A percentile compares a stretch with the other conserved stretches of the same genome.
These are phyloP conservation scores for Gopherus flavomarginatus DNA, from an alignment of 2,113 vertebrate genomes.

Conservation along the genomic window DNA sequence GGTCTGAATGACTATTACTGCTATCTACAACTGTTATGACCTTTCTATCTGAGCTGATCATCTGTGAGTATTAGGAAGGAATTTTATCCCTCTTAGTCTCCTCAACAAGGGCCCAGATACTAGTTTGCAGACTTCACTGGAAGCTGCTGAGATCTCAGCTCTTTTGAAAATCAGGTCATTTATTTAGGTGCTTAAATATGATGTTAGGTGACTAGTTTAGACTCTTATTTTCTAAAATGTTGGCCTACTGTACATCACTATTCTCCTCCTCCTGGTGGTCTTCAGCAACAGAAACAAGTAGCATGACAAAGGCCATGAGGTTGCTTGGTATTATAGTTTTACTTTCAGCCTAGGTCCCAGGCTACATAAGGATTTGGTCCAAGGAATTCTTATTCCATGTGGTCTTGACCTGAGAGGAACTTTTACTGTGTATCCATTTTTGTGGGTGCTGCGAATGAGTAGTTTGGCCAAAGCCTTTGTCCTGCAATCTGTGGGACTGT, in stretches of 20 bases:
- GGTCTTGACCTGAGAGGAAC: neutral
- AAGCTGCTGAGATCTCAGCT: neutral
- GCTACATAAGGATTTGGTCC: neutral
- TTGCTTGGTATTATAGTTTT: neutral
- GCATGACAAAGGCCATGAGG: neutral
- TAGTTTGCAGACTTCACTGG: neutral
- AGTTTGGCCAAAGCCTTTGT: neutral
- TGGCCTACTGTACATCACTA: accelerated
- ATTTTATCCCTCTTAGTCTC: neutral
- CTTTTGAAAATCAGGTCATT: neutral
- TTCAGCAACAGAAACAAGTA: neutral
- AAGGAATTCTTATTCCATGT: no score
- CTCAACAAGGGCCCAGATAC: neutral
- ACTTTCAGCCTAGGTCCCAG: neutral
- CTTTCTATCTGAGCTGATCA: neutral
- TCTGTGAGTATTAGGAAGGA: neutral
- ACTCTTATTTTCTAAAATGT: neutral
- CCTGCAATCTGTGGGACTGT: neutral
- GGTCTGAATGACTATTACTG: neutral
- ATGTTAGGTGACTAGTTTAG: no score
- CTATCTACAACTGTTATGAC: neutral
- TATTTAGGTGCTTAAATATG: neutral
- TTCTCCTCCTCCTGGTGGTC: neutral
- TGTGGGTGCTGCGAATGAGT: neutral
- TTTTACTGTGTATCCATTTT: neutral